These are phyloP conservation scores for Drosophila flavopinicola DNA, from an alignment of 2,888 invertebrate genomes.

Conservation along the genomic window DNA sequence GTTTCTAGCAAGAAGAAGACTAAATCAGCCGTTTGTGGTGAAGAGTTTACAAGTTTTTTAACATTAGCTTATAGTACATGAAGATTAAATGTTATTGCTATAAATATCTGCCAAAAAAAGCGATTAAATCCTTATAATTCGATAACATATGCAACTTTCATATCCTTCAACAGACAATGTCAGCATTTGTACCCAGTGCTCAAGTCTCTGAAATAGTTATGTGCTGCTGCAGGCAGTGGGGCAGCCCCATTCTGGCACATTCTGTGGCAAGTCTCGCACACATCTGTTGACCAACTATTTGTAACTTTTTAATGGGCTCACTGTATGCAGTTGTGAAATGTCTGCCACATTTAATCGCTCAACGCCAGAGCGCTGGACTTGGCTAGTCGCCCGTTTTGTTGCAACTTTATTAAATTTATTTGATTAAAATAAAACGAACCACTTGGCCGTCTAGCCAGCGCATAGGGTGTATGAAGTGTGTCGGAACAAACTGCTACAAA, in stretches of 20 bases:
- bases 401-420: conserved; percentile 55
- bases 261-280: conserved; percentile 55
- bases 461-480: conserved; percentile 6
- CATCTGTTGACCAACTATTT: conserved; percentile 55
- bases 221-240: no score
- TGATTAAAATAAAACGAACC: conserved; percentile 40
- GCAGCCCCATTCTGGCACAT: neutral
- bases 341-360: neutral
- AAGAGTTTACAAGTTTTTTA: no score
- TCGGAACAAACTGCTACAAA: conserved; percentile 15
- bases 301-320: conserved; percentile 55
- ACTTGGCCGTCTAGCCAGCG: conserved; percentile 27
- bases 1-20: no score
- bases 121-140: no score
- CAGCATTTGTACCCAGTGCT: neutral
- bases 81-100: no score
- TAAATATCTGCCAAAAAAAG: no score
- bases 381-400: conserved; percentile 21
- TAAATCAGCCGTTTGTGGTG: no score
- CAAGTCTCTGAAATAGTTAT: neutral
- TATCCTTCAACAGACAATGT: neutral
- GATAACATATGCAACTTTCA: neutral
- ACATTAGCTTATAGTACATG: no score
- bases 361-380: neutral
- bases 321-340: neutral